Percentiles rank a stretch among this genome's conserved stretches.
phyloP scores from a whole-genome alignment of 1,140 invertebrate genomes.

The Tetraneura akinire region DNA sequence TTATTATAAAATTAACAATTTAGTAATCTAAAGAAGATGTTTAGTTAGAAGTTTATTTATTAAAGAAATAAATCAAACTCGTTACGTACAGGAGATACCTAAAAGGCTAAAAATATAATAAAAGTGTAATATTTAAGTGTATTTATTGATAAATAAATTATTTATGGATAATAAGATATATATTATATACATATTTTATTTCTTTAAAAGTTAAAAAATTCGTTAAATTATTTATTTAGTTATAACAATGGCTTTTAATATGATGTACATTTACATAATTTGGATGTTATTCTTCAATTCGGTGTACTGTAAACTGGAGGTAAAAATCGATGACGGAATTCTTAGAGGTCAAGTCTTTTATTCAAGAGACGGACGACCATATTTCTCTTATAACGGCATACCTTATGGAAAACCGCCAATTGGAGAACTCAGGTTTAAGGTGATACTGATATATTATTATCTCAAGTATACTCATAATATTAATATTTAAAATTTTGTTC shows the following conservation, averaged over 20 bases:
- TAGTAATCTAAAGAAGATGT: too few species aligned
- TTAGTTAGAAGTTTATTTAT: too few species aligned
- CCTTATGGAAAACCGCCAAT: constrained; percentile 53
- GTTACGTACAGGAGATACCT: too few species aligned
- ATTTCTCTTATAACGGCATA: constrained; percentile 44
- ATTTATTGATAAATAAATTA: too few species aligned
- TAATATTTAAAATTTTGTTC: background rate
- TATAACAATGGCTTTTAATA: background rate
- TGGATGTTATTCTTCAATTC: background rate
- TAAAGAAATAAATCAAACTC: too few species aligned
- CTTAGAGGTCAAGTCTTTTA: background rate
- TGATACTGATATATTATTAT: constrained; percentile 1
- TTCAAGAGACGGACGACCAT: constrained; percentile 29
- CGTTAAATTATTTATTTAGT: too few species aligned
- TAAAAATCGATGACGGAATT: constrained; percentile 31
- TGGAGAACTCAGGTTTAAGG: constrained; percentile 51
- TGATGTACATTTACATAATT: background rate
- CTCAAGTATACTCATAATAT: background rate
- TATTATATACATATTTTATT: too few species aligned
- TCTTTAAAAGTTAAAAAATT: too few species aligned
- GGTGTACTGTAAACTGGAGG: background rate
- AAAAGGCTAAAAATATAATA: too few species aligned
- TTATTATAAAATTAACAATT: too few species aligned
- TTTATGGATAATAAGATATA: too few species aligned
- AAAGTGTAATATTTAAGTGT: too few species aligned